Evolutionary conservation across 2,797 vertebrate species (phyloP).

Genomic region (Poeciliopsis presidionis): DNA sequence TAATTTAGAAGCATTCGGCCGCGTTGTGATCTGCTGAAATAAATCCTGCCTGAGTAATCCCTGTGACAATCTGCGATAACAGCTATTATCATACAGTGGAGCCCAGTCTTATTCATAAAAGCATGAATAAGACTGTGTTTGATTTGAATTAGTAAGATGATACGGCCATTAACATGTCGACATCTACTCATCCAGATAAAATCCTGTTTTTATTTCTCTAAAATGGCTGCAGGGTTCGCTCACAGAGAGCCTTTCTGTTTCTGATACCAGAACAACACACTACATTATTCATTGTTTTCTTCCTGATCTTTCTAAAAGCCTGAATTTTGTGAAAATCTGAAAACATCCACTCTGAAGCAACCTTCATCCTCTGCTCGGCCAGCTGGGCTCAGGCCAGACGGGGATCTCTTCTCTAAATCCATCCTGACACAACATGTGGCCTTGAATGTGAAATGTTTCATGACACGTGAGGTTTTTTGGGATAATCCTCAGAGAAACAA

Average conservation of each 20-base stretch:
- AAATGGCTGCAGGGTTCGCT: not conserved
- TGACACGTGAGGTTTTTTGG: constrained; percentile 33
- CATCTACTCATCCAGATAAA: constrained; percentile 23
- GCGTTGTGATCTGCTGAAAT: constrained; percentile 15
- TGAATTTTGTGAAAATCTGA: constrained; percentile 20
- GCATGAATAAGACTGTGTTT: constrained; percentile 21
- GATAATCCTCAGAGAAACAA: constrained; percentile 49
- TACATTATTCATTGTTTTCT: constrained; percentile 8
- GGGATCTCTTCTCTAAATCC: constrained; percentile 55
- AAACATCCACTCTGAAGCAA: constrained; percentile 45
- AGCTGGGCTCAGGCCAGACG: constrained; percentile 45
- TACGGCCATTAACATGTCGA: constrained; percentile 10
- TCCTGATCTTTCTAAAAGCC: constrained; percentile 11
- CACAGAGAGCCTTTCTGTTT: not conserved
- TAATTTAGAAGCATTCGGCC: constrained; percentile 19
- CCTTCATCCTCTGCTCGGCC: constrained; percentile 1
- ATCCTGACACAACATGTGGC: constrained; percentile 41
- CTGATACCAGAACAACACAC: not conserved
- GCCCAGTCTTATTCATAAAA: constrained; percentile 17
- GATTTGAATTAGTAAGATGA: constrained; percentile 27
- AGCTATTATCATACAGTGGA: constrained; percentile 8
- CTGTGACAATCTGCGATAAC: constrained; percentile 10
- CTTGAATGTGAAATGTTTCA: constrained; percentile 37
- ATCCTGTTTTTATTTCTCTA: constrained; percentile 31
- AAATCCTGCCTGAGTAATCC: constrained; percentile 15